These are phyloP conservation scores for Ditula angustiorana DNA, from an alignment of 2,888 invertebrate genomes.

Conservation along the genomic window DNA sequence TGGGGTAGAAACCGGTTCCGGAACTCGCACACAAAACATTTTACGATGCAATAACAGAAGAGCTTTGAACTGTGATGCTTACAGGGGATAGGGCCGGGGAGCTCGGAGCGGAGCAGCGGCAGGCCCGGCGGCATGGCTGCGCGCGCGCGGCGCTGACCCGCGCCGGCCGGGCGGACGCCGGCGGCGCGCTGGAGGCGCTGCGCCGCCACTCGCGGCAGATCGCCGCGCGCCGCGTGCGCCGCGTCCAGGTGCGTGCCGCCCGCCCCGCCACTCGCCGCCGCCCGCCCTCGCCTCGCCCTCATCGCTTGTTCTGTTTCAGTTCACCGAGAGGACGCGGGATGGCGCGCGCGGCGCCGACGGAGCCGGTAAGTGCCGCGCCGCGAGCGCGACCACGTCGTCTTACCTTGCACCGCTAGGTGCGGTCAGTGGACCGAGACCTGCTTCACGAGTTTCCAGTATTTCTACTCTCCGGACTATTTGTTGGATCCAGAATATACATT, in stretches of 20 bases:
- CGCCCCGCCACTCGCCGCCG: conserved; percentile 53
- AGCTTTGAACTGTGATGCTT: conserved; percentile 56
- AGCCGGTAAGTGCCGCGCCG: conserved; percentile 67
- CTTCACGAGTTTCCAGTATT: conserved; percentile 14
- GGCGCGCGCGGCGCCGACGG: conserved; percentile 73
- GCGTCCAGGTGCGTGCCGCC: conserved; percentile 89
- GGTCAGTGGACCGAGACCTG: background rate
- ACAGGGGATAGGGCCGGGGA: conserved; percentile 41
- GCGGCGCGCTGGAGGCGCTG: conserved; percentile 89
- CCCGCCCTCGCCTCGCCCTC: conserved; percentile 15
- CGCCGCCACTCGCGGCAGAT: conserved; percentile 94
- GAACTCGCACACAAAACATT: conserved; percentile 46
- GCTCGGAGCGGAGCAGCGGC: conserved; percentile 27
- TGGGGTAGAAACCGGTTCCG: conserved; percentile 17
- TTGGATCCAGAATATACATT: conserved; percentile 26
- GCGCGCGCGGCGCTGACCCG: conserved; percentile 35
- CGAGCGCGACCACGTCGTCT: conserved; percentile 38
- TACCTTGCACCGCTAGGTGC: conserved; percentile 42
- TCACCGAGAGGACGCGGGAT: conserved; percentile 78
- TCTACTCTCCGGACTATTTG: conserved; percentile 15
- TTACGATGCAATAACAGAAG: conserved; percentile 63
- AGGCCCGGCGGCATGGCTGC: conserved; percentile 22
- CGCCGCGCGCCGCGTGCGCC: conserved; percentile 92
- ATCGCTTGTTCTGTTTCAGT: conserved; percentile 66
- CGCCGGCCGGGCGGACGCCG: conserved; percentile 31